A percentile compares a stretch with the other conserved stretches of the same genome.
Conservation (phyloP, 2,797 vertebrate species). For the Xerus rutilus region DNA sequence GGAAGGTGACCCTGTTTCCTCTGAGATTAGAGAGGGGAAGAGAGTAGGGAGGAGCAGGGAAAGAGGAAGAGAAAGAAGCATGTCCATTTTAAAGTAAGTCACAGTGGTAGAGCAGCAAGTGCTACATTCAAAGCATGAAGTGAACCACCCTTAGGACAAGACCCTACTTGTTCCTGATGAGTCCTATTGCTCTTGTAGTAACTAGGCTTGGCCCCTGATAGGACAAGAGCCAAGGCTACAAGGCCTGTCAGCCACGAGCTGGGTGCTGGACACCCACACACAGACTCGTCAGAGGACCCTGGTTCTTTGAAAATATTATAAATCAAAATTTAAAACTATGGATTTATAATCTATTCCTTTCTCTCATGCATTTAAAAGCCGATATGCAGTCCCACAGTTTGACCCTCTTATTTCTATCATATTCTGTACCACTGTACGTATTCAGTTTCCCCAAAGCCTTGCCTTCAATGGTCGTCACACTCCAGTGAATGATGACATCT, state of each 20-base stretch:
- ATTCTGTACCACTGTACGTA: background rate
- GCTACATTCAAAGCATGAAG: too few relatives aligned
- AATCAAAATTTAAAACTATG: background rate
- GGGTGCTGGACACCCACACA: background rate
- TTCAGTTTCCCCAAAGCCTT: background rate
- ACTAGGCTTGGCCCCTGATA: accelerated
- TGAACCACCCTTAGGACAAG: too few relatives aligned
- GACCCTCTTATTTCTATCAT: background rate
- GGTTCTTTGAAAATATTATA: background rate
- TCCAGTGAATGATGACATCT: background rate
- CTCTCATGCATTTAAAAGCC: background rate
- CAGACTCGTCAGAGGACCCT: background rate
- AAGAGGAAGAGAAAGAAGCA: too few relatives aligned
- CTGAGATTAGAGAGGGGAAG: too few relatives aligned
- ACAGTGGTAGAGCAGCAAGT: too few relatives aligned
- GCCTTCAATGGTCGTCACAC: background rate
- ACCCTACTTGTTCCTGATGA: too few relatives aligned
- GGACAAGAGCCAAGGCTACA: background rate
- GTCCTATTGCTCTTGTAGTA: accelerated
- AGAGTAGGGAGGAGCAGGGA: too few relatives aligned
- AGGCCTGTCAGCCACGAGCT: background rate
- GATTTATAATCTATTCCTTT: background rate
- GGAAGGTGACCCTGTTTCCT: too few relatives aligned
- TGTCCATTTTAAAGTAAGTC: too few relatives aligned
- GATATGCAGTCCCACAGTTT: background rate